phyloP scores from a whole-genome alignment of 2,797 vertebrate species.

The Melanotaenia parkinsoni region DNA sequence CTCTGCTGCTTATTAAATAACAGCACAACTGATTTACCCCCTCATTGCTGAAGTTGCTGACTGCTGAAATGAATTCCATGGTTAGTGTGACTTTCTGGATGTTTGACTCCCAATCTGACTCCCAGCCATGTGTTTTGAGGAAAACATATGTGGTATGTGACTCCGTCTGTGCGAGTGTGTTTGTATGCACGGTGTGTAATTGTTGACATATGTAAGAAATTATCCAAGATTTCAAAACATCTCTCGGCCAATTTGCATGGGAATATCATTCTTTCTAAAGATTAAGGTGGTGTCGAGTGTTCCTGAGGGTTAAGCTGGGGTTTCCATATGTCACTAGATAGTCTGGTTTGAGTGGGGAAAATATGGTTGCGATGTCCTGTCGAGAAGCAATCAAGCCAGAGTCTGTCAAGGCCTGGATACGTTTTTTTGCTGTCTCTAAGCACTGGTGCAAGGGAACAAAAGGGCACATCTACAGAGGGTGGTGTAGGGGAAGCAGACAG shows the following conservation, averaged over 20 bases:
- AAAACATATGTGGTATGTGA: conserved; percentile 65
- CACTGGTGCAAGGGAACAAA: conserved; percentile 60
- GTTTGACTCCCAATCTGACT: conserved; percentile 50
- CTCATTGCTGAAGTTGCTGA: conserved; percentile 20
- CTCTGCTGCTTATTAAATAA: conserved; percentile 31
- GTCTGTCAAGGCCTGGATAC: conserved; percentile 49
- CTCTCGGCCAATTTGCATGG: conserved; percentile 59
- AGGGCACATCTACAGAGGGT: conserved; percentile 37
- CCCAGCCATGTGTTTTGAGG: conserved; percentile 34
- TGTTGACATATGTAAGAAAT: conserved; percentile 71
- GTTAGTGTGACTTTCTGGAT: conserved; percentile 40
- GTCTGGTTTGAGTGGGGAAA: conserved; percentile 36
- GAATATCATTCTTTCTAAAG: conserved; percentile 56
- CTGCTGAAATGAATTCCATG: conserved; percentile 31
- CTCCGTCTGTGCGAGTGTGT: conserved; percentile 44
- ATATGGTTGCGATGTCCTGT: conserved; percentile 37
- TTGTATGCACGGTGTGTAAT: conserved; percentile 58
- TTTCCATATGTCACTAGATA: conserved; percentile 51
- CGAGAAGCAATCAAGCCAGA: conserved; percentile 52
- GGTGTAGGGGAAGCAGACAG: neutral
- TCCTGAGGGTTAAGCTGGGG: conserved; percentile 30
- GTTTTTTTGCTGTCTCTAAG: conserved; percentile 43
- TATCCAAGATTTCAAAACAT: conserved; percentile 66
- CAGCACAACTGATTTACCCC: conserved; percentile 36
- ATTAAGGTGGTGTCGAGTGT: conserved; percentile 58